Conservation (phyloP, 2,797 vertebrate genomes). For the Lutra lutra region DNA sequence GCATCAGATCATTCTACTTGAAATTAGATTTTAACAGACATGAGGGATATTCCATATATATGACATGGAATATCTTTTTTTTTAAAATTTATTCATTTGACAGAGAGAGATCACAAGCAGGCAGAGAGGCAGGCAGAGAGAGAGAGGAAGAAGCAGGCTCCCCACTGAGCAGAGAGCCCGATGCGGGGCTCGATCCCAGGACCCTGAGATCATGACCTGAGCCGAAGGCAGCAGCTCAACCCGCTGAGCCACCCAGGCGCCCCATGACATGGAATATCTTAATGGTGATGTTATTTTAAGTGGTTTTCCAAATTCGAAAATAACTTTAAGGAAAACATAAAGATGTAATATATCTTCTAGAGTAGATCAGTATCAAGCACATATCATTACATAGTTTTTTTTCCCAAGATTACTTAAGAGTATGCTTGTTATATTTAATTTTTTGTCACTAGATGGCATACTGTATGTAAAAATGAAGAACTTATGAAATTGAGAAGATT, state of each 20-base stretch:
- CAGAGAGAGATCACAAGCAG: no score
- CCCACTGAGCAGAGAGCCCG: no score
- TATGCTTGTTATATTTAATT: not conserved
- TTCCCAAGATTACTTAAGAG: not conserved
- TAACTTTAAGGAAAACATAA: not conserved
- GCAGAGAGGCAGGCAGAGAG: no score
- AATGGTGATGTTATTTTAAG: not conserved
- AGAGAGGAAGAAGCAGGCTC: no score
- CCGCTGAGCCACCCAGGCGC: no score
- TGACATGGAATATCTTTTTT: not conserved
- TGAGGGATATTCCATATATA: not conserved
- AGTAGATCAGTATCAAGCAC: not conserved
- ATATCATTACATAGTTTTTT: not conserved
- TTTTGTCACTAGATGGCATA: slow-evolving; percentile 83
- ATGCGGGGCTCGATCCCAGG: no score
- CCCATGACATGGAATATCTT: not conserved
- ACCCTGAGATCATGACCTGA: no score
- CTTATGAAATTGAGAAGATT: not conserved
- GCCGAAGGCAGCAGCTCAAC: no score
- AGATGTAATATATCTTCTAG: not conserved
- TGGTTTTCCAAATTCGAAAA: not conserved
- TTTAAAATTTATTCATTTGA: no score
- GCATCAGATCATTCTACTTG: not conserved
- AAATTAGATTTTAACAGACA: not conserved
- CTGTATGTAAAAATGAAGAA: slow-evolving; percentile 67